Conservation (phyloP, 2,797 vertebrate genomes). For the Menidia menidia region DNA sequence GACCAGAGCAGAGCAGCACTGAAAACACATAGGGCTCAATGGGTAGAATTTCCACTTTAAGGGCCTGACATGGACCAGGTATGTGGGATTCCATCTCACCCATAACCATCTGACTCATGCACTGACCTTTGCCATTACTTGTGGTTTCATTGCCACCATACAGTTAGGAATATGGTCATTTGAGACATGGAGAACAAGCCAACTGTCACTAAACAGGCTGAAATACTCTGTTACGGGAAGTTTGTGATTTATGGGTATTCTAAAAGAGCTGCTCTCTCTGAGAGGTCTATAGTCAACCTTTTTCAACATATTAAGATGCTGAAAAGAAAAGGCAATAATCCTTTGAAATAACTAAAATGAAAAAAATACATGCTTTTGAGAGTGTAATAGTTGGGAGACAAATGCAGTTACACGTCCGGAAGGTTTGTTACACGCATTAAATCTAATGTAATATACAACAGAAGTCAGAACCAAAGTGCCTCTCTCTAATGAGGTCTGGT, state of each 20-base stretch:
- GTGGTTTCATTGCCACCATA: conserved; percentile 8
- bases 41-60: conserved; percentile 14
- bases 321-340: background rate
- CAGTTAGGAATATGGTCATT: conserved; percentile 4
- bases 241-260: background rate
- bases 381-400: background rate
- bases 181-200: background rate
- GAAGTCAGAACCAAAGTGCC: background rate
- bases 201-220: background rate
- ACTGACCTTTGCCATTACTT: conserved; percentile 1
- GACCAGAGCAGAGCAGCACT: conserved; percentile 17
- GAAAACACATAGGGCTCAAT: conserved; percentile 10
- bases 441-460: background rate
- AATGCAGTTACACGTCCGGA: background rate
- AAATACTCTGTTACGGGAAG: background rate
- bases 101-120: conserved; percentile 8
- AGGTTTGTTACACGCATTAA: background rate
- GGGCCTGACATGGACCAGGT: background rate
- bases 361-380: no score
- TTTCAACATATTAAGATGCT: background rate
- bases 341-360: background rate
- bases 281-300: background rate
- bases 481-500: no score
- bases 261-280: background rate
- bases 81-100: conserved; percentile 6